Evolutionary conservation across 2,888 invertebrate species (phyloP).

Genomic region (Seira musarum): DNA sequence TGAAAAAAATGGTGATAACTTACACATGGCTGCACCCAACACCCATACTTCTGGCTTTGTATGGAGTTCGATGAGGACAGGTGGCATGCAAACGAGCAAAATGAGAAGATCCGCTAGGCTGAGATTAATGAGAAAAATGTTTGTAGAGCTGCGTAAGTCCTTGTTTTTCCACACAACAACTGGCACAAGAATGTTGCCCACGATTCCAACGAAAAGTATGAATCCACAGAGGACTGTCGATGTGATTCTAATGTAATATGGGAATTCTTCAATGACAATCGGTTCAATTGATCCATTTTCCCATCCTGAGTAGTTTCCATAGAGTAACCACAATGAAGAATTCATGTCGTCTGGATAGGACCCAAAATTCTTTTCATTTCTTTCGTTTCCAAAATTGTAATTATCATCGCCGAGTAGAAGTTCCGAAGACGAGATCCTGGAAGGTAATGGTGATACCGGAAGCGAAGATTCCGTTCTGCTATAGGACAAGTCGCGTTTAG

Average conservation of each 20-base stretch:
- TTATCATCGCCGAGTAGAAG: slow-evolving; percentile 34
- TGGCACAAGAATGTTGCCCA: slow-evolving; percentile 95
- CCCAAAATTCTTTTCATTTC: slow-evolving; percentile 18
- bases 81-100: slow-evolving; percentile 91
- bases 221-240: slow-evolving; percentile 91
- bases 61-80: slow-evolving; percentile 94
- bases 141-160: slow-evolving; percentile 89
- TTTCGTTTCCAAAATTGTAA: slow-evolving; percentile 44
- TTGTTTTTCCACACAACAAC: slow-evolving; percentile 92
- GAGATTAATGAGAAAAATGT: slow-evolving; percentile 94
- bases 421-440: not conserved
- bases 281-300: slow-evolving; percentile 37
- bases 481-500: not conserved
- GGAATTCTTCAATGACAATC: slow-evolving; percentile 74
- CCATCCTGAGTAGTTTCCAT: slow-evolving; percentile 33
- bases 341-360: slow-evolving; percentile 14
- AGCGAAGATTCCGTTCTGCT: not conserved
- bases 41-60: slow-evolving; percentile 94
- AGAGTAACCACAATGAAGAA: slow-evolving; percentile 22
- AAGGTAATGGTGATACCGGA: not conserved
- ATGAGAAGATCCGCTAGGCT: slow-evolving; percentile 95
- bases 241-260: slow-evolving; percentile 88
- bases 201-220: slow-evolving; percentile 90
- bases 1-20: slow-evolving; percentile 75
- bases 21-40: slow-evolving; percentile 93